Evolutionary conservation across 2,797 vertebrate species (phyloP), one percentile per base, ranked within the genome.

Genomic region (Neoniphon sammara): DNA sequence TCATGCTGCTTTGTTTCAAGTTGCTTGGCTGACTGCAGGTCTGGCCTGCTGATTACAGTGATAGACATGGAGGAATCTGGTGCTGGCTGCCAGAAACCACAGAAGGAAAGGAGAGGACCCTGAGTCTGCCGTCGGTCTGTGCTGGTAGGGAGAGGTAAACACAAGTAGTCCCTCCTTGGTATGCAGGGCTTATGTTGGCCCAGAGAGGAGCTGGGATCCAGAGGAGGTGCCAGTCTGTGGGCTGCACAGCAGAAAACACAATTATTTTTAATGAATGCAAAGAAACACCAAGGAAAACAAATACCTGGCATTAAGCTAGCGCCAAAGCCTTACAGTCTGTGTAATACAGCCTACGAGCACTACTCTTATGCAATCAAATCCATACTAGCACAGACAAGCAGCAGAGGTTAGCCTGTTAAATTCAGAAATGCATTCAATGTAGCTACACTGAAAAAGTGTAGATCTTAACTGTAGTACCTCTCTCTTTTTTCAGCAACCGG

Each of bases 41-140:
- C 94, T 93, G 90, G 94, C 92, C 94, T 93, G 89, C 92, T 95
- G 94, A 94, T 94, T 94, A 94, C 94, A 95, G 92, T 93, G 95
- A 95, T 90, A 95, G 94, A 94, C 94, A 91, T 69, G 89, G 91
- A 96, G 95, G 94, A 96, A 96, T 96, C 92, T 91, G 85, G 57
- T 25, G 76, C 73, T 31, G 82, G 81, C 87, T 93, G 95, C 96
- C 95, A 97, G 94, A 89, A 94, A 94, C 94, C 94, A 85, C 95
- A 94, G 88, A 86, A 70, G 86, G 82, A 87, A 68, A 71, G 78
- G 81, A 87, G 85, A 94, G 91, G 90, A 94, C 92, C 93, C 91
- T 91, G 83, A 90, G 93, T 91, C 92, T 94, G 75, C 91, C 89
- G 87, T 85, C 89, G 88, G 93, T 83, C 91, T 88, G 76, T 44